Base-by-base conservation (phyloP, 2,797 vertebrate species). In the Poeciliopsis paucimaculata region DNA sequence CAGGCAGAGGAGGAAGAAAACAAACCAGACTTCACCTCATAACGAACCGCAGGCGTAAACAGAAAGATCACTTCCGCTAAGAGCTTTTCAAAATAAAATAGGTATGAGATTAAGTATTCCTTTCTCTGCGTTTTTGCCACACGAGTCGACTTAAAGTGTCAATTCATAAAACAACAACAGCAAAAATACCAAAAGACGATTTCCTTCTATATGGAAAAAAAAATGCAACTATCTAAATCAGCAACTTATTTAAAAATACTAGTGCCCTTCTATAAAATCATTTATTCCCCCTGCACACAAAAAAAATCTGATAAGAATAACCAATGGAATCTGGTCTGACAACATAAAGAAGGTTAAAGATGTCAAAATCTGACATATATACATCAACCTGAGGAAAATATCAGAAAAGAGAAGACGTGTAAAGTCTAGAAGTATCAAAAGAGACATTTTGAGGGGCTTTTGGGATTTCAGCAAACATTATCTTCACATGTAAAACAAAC, bases 51-150 rank as follows among this genome's bases (percentile, higher is more conserved):
- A 0, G 6, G 1, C 5, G 3, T 47, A 2, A 8, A 26, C 12
- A 4, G n/a, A 11, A 55, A 12, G 12, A 10, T 57, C 0, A 71
- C 60, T 84, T 92, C 89, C 89, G 76, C 23, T 76, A 1, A 0
- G 0, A 6, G 16, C 0, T 36, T 86, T 90, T 87, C 89, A 89
- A 1, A 88, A 82, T 85, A 86, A 90, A 79, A 82, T 0, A 1
- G 2, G 15, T 28, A 13, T 8, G 18, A 9, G 34, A 11, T 36
- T 18, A 39, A 39, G 18, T 66, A 39, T 39, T 66, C 16, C 26
- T 34, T 31, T 15, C 13, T 13, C 15, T 31, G 3, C 20, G 26
- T 53, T 53, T 31, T 36, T 36, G 15, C 20, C 15, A 20, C 16
- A 3, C 13, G 53, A 55, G 53, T 55, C 53, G 9, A 36, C 12